phyloP scores from a whole-genome alignment of 64 coral and sea anemone genomes.

The Catalaphyllia jardinei region DNA sequence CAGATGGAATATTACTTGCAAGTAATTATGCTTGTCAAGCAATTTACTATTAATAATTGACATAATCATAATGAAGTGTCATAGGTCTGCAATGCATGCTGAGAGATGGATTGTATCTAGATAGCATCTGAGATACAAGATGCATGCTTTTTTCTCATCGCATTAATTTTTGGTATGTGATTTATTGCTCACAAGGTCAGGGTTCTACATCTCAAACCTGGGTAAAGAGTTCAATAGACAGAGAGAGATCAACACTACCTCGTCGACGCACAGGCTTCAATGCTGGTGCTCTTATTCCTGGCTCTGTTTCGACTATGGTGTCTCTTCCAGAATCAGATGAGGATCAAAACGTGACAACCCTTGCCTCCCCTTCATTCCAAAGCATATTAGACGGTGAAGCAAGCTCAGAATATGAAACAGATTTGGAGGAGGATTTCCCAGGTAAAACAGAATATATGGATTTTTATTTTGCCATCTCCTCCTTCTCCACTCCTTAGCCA shows the following conservation, averaged over 20 bases:
- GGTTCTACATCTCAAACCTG: not conserved
- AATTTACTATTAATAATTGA: too few relatives aligned
- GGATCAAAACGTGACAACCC: conserved; percentile 1
- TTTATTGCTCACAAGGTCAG: not conserved
- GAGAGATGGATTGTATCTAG: too few relatives aligned
- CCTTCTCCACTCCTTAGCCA: too few relatives aligned
- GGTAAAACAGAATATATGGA: too few relatives aligned
- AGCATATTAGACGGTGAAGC: conserved; percentile 37
- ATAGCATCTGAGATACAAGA: too few relatives aligned
- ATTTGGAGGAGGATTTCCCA: conserved; percentile 74
- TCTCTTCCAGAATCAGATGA: conserved; percentile 35
- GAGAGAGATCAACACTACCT: conserved; percentile 7
- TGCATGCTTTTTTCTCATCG: too few relatives aligned
- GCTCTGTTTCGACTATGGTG: conserved; percentile 66
- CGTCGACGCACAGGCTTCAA: conserved; percentile 35
- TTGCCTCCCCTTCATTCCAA: conserved; percentile 34
- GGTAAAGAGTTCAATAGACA: conserved; percentile 1
- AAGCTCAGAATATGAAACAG: conserved; percentile 75
- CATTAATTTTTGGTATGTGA: too few relatives aligned
- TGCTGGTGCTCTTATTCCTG: conserved; percentile 41
- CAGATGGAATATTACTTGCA: too few relatives aligned
- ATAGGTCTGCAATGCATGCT: too few relatives aligned
- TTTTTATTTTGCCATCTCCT: too few relatives aligned
- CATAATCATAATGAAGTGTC: too few relatives aligned
- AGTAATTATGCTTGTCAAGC: too few relatives aligned